Conservation (phyloP, 2,888 invertebrate species). For the Gastrophysa polygoni region DNA sequence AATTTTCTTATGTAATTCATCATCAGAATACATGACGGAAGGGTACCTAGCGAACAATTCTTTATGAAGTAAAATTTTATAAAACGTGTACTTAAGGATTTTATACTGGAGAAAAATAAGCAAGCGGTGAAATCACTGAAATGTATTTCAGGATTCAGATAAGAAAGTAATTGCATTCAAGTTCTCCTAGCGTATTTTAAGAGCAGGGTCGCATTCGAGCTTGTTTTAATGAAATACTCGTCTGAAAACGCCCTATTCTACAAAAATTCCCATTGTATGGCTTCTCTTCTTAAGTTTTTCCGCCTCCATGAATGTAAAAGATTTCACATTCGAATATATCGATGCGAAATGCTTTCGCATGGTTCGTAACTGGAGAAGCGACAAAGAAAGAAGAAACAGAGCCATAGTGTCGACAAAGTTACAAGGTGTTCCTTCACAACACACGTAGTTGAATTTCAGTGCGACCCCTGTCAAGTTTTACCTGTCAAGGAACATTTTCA, state of each 20-base stretch:
- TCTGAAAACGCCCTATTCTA: conserved; percentile 1
- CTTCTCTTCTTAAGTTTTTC: conserved; percentile 1
- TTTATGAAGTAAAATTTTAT: too few relatives aligned
- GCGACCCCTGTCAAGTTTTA: too few relatives aligned
- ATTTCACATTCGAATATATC: conserved; percentile 7
- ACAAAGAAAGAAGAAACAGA: conserved; percentile 13
- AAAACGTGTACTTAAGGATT: too few relatives aligned
- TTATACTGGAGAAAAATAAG: too few relatives aligned
- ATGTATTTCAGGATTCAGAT: neutral
- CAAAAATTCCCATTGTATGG: neutral
- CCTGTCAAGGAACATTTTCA: too few relatives aligned
- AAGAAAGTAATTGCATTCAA: neutral
- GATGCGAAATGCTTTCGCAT: neutral
- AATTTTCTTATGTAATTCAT: too few relatives aligned
- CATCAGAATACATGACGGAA: too few relatives aligned
- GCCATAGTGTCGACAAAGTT: too few relatives aligned
- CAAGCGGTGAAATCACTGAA: too few relatives aligned
- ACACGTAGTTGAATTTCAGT: too few relatives aligned
- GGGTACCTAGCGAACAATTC: too few relatives aligned
- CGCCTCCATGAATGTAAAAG: neutral
- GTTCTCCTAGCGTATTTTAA: neutral
- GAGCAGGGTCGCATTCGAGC: neutral
- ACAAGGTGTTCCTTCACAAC: too few relatives aligned
- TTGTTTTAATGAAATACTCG: conserved; percentile 7
- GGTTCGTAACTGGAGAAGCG: neutral